Base-by-base conservation (phyloP, 2,797 vertebrate species). In the Knipowitschia caucasica region DNA sequence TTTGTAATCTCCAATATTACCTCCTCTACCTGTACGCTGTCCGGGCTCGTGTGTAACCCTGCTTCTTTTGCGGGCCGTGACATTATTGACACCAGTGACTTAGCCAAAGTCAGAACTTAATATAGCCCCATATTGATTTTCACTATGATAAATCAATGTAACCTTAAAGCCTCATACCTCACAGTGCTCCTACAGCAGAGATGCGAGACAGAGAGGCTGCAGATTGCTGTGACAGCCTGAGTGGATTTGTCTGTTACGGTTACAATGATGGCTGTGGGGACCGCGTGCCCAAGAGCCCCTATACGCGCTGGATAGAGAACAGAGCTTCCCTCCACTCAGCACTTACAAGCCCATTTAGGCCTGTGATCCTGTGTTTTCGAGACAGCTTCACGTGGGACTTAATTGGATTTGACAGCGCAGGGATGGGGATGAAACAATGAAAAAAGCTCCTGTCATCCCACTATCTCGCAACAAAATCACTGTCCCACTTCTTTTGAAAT, bases 261-360 rank as follows among this genome's bases (percentile, higher is more conserved):
- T 82, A 82, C 47, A 71, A 68, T 77, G 75, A 82, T 40, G 64
- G 77, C 24, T 52, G 53, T 57, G 56, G 55, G 55, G 74, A 38
- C 25, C 35, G 12, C 7, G 10, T 29, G 49, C 64, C 53, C 55
- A 56, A 35, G 61, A 77, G 57, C 56, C 53, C 59, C 50, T n/a
- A 59, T 59, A 66, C 54, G 53, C 53, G 76, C 68, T 69, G 69
- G 57, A 65, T 7, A 52, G 54, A 78, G 73, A 77, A 72, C 56
- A 55, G 60, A 53, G 57, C 35, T 57, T 67, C 51, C 77, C 71
- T 73, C 74, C 62, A 75, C 71, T 82, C 77, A 49, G 69, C 73
- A 75, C 84, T 89, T 80, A 69, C 79, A 39, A 73, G 64, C 62
- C 84, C 83, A 85, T 86, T 88, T 72, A 81, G 71, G 65, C 54